phyloP scores from a whole-genome alignment of 2,888 invertebrate genomes.

The Eubasilissa splendida region DNA sequence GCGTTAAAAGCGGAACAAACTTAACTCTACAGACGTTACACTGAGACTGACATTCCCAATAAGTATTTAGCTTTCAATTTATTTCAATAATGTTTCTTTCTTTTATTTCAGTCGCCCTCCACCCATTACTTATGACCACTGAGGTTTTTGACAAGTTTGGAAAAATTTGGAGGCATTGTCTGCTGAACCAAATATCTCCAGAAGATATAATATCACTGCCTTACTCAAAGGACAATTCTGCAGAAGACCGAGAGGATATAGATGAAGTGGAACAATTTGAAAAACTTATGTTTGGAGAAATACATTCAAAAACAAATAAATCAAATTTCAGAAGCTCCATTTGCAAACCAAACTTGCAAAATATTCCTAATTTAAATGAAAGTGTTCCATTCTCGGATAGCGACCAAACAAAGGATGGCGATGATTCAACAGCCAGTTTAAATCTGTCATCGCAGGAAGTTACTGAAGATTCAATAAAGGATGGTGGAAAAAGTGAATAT shows the following conservation, averaged over 20 bases:
- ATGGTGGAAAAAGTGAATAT: constrained; percentile 58
- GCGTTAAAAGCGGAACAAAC: too few species aligned
- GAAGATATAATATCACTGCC: constrained; percentile 28
- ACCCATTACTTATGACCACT: constrained; percentile 63
- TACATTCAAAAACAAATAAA: not conserved
- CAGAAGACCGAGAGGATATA: constrained; percentile 59
- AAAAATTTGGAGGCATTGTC: constrained; percentile 65
- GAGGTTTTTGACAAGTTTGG: constrained; percentile 63
- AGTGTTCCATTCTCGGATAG: too few species aligned
- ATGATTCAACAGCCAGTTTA: too few species aligned
- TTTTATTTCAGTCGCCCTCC: constrained; percentile 64
- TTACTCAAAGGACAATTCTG: constrained; percentile 60
- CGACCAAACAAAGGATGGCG: too few species aligned
- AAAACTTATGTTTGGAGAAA: constrained; percentile 22
- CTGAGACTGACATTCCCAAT: too few species aligned
- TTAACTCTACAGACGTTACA: too few species aligned
- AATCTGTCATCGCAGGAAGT: not conserved
- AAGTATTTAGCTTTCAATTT: not conserved
- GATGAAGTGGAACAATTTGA: constrained; percentile 35
- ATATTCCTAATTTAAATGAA: too few species aligned
- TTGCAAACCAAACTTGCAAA: too few species aligned
- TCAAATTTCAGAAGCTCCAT: not conserved
- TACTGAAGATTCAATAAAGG: not conserved
- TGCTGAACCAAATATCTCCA: constrained; percentile 62
- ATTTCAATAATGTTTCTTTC: not conserved